Evolutionary conservation across 1,140 invertebrate genomes (phyloP).

Genomic region (Caerostris darwini): DNA sequence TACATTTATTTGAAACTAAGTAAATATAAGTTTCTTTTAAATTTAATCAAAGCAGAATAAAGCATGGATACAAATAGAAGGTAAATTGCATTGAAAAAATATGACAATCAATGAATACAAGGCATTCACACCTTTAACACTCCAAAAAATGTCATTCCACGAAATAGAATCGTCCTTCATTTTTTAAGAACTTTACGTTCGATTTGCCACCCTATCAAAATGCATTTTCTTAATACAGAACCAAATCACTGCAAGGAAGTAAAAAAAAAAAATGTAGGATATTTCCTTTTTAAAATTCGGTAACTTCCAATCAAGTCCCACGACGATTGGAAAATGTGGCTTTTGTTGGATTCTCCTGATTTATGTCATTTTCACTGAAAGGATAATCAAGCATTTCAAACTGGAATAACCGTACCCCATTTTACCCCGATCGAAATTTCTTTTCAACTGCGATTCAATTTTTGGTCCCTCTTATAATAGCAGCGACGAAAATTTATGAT

Average conservation of each 20-base stretch:
- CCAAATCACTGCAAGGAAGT: not conserved
- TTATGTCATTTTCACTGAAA: slow-evolving; percentile 32
- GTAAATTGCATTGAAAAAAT: too few relatives aligned
- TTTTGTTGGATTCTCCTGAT: not conserved
- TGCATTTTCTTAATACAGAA: slow-evolving; percentile 27
- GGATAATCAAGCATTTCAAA: slow-evolving; percentile 32
- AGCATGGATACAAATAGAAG: too few relatives aligned
- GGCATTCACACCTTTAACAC: too few relatives aligned
- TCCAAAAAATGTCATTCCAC: too few relatives aligned
- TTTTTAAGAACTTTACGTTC: too few relatives aligned
- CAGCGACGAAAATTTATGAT: slow-evolving; percentile 16
- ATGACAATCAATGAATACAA: too few relatives aligned
- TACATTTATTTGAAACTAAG: too few relatives aligned
- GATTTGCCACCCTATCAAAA: slow-evolving; percentile 13
- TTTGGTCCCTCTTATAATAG: not conserved
- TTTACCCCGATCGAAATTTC: not conserved
- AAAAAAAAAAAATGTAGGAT: not conserved
- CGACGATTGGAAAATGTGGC: not conserved
- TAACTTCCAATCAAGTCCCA: slow-evolving; percentile 12
- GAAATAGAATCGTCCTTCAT: too few relatives aligned
- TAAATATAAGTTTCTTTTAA: too few relatives aligned
- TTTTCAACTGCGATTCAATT: slow-evolving; percentile 20
- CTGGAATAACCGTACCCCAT: slow-evolving; percentile 14
- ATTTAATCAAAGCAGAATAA: too few relatives aligned
- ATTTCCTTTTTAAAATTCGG: slow-evolving; percentile 35